These are phyloP conservation scores for Cephus nigrinus DNA, from an alignment of 2,888 invertebrate species.

Conservation along the genomic window DNA sequence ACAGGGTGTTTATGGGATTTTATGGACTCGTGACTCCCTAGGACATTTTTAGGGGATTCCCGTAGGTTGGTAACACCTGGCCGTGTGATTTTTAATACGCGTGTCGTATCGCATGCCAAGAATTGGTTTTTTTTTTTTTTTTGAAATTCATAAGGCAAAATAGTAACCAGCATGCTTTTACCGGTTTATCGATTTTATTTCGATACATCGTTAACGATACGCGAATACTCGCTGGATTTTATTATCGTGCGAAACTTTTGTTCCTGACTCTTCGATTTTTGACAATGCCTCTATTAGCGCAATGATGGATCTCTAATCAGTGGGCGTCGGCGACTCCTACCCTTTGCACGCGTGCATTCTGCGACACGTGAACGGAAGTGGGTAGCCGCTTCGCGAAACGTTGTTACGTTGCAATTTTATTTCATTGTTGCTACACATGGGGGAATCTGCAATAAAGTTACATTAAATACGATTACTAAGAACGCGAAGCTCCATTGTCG, in stretches of 20 bases:
- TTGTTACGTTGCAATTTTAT: constrained; percentile 43
- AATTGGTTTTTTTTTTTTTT: background rate
- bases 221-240: background rate
- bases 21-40: constrained; percentile 37
- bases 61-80: constrained; percentile 18
- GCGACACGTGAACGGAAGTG: constrained; percentile 46
- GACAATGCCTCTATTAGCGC: constrained; percentile 26
- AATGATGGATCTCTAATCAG: constrained; percentile 37
- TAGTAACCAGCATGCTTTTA: background rate
- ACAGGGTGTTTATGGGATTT: constrained; percentile 52
- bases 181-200: background rate
- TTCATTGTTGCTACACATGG: constrained; percentile 38
- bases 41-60: background rate
- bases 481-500: background rate
- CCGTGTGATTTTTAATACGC: background rate
- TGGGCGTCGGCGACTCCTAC: constrained; percentile 42
- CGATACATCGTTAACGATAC: background rate
- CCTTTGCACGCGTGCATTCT: constrained; percentile 45
- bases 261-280: background rate
- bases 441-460: background rate
- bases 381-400: constrained; percentile 26
- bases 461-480: background rate
- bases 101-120: background rate
- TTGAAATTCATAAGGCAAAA: background rate
- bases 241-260: background rate